A percentile compares a stretch with the other conserved stretches of the same genome.
phyloP scores from a whole-genome alignment of 2,888 invertebrate genomes.

The Tiphia femorata region DNA sequence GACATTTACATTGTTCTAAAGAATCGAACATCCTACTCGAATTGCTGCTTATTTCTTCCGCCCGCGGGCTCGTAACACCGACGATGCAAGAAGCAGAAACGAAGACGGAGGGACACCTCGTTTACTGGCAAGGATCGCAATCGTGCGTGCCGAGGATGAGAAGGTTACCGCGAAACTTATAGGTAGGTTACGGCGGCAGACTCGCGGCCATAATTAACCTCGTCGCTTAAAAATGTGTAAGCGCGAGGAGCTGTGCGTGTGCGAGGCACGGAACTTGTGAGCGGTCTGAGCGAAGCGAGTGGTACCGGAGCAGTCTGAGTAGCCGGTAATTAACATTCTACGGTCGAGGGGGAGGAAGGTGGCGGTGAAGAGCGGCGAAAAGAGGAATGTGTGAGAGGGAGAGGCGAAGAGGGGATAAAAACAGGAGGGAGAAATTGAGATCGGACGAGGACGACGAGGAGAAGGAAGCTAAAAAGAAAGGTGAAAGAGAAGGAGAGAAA shows the following conservation, averaged over 20 bases:
- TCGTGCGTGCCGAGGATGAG: no score
- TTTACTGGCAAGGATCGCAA: no score
- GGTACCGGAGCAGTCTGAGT: slow-evolving; percentile 14
- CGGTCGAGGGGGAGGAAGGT: slow-evolving; percentile 1
- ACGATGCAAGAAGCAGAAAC: slow-evolving; percentile 25
- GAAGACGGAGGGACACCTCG: slow-evolving; percentile 35
- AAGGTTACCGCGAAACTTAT: no score
- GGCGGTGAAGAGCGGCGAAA: background rate
- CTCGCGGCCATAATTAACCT: slow-evolving; percentile 56
- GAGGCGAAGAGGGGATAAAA: background rate
- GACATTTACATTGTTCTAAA: no score
- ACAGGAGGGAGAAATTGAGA: background rate
- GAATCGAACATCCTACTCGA: no score
- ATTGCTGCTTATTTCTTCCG: background rate
- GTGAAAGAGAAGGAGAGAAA: no score
- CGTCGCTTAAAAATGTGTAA: slow-evolving; percentile 54
- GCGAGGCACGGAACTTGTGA: slow-evolving; percentile 39
- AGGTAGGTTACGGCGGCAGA: slow-evolving; percentile 20
- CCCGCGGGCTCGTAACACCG: no score
- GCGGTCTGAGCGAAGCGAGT: slow-evolving; percentile 11
- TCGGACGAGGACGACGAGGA: no score
- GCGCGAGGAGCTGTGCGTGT: slow-evolving; percentile 43
- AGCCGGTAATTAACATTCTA: slow-evolving; percentile 40
- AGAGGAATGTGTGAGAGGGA: no score
- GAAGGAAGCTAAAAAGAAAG: no score